Evolutionary conservation across 2,797 vertebrate species (phyloP).

Genomic region (Apogon talboti): DNA sequence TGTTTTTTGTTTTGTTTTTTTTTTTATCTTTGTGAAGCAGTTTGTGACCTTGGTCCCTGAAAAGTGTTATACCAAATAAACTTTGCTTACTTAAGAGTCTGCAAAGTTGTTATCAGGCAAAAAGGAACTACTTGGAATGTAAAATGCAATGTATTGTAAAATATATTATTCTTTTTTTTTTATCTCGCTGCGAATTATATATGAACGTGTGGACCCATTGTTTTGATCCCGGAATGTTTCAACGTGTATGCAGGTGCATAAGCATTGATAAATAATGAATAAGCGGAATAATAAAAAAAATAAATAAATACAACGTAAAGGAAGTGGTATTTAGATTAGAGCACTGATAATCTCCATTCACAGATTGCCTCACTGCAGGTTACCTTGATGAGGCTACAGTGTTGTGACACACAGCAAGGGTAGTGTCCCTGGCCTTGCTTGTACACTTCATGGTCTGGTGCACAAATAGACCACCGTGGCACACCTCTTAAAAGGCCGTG

Average conservation of each 20-base stretch:
- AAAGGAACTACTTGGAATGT: no score
- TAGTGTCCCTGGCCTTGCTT: slow-evolving; percentile 79
- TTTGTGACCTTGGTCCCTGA: no score
- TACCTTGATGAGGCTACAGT: slow-evolving; percentile 66
- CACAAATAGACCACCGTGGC: slow-evolving; percentile 76
- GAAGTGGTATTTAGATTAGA: slow-evolving; percentile 49
- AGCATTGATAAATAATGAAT: no score
- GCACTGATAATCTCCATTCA: slow-evolving; percentile 49
- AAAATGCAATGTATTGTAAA: no score
- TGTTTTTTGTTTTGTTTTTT: no score
- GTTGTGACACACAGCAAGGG: slow-evolving; percentile 71
- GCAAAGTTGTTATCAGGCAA: no score
- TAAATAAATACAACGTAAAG: slow-evolving; percentile 12
- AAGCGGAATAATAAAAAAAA: no score
- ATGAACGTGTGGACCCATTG: neutral
- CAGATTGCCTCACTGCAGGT: slow-evolving; percentile 71
- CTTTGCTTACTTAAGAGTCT: no score
- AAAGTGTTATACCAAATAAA: no score
- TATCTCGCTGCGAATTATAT: no score
- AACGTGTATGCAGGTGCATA: neutral
- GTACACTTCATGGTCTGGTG: slow-evolving; percentile 73
- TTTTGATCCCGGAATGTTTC: neutral
- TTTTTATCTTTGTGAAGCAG: no score
- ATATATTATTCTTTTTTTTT: no score
- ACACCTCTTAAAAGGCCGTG: slow-evolving; percentile 69